Evolutionary conservation across 2,113 vertebrate genomes (phyloP), one percentile per base, ranked within the genome.

Genomic region (Microcebus griseorufus): DNA sequence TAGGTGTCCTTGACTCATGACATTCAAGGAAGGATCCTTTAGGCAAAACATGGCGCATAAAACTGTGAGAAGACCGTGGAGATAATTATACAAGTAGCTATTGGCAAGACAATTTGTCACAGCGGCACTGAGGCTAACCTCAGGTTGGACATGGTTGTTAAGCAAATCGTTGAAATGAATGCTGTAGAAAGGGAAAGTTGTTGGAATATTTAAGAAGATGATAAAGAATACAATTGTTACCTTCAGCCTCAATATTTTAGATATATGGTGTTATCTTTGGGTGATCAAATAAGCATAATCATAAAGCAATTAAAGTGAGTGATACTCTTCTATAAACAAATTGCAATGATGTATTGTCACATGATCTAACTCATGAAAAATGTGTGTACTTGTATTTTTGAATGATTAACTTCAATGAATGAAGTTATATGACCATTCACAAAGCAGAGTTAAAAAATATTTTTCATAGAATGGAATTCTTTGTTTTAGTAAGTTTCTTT

Each of bases 31-130:
- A 93, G 85, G 82, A 42, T 88, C 58, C 42, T 92, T 73, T 62
- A 88, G 80, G 90, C 76, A 92, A 62, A 75, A 73, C 25, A 60
- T 55, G 42, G 85, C 62, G 62, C 45, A 64, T 34, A 82, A 88
- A 75, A 73, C 69, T 79, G 34, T 76, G 37, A 83, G n/a, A 55
- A 76, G 20, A 87, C 73, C 37, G 14, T 37, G 75, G 73, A 93
- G 73, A 95, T 86, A 95, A 94, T 89, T 95, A 81, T 32, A 80
- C 51, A 83, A 34, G 67, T 79, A 75, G 78, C 85, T 88, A 69
- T 78, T 72, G 29, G 88, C 72, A 94, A 76, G 64, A 90, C 18
- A 82, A n/a, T 95, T 96, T 93, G 79, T 94, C 90, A 88, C 55
- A 88, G 67, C 13, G 27, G 62, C 53, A 67, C 69, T 23, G 45